These are phyloP conservation scores for Cyrtonyx montezumae DNA, from an alignment of 2,113 vertebrate genomes.

Conservation along the genomic window DNA sequence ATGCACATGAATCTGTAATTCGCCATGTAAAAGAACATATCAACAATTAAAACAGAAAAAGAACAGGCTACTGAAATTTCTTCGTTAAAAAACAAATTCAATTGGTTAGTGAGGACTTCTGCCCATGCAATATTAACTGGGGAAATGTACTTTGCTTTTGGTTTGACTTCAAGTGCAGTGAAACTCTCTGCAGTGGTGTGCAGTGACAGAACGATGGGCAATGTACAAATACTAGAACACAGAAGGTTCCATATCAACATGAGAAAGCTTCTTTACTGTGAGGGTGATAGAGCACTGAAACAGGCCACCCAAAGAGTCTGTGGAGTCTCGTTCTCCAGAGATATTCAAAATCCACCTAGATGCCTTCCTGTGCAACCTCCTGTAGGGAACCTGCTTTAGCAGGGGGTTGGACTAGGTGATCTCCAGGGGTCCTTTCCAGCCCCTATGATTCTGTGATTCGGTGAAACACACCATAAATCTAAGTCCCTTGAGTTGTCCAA, in stretches of 20 bases:
- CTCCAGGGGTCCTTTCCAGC: neutral
- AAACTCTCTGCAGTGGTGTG: neutral
- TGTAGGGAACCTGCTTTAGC: neutral
- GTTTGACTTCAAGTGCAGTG: neutral
- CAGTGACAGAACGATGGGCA: neutral
- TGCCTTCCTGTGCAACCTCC: neutral
- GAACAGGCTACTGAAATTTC: neutral
- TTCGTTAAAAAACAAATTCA: neutral
- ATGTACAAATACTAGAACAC: neutral
- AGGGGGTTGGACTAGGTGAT: neutral
- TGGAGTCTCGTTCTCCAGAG: too few species aligned
- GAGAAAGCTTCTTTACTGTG: neutral
- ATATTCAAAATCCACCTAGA: neutral
- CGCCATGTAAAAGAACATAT: neutral
- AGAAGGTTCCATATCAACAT: neutral
- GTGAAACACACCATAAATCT: neutral
- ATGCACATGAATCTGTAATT: neutral
- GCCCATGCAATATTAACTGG: neutral
- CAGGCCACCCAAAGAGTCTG: neutral
- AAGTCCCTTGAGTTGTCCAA: neutral
- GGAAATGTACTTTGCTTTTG: neutral
- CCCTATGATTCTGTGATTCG: neutral
- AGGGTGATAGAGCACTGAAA: neutral
- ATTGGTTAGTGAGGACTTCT: neutral
- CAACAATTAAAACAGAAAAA: neutral